Conservation (phyloP, 2,113 vertebrate species). For the Dolichallabes microphthalmus region DNA sequence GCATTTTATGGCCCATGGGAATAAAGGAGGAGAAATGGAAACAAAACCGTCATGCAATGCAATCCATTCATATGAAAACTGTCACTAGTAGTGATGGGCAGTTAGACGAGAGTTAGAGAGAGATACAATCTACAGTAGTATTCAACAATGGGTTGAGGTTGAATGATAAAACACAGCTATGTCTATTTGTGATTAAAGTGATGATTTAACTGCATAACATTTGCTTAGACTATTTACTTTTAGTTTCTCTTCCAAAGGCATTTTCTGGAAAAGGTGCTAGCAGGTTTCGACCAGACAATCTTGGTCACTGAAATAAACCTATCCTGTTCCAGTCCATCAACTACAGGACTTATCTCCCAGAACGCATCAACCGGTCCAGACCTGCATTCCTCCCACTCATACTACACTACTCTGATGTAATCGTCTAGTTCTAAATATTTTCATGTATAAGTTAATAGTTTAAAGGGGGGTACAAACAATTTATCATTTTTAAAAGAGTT, state of each 20-base stretch:
- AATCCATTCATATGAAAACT: slow-evolving; percentile 1
- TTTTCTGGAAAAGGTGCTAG: neutral
- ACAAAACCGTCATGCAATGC: slow-evolving; percentile 23
- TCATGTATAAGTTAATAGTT: neutral
- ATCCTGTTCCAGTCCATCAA: neutral
- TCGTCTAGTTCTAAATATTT: too few relatives aligned
- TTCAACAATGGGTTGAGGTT: neutral
- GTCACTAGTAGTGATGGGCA: neutral
- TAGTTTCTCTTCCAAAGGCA: neutral
- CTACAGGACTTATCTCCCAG: neutral
- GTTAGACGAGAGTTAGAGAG: neutral
- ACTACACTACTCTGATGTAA: neutral
- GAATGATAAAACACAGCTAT: neutral
- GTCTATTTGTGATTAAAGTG: neutral
- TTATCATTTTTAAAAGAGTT: too few relatives aligned
- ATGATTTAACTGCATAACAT: neutral
- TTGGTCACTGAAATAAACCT: neutral
- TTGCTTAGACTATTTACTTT: neutral
- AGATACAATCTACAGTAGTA: neutral
- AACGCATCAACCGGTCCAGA: neutral
- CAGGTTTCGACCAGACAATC: neutral
- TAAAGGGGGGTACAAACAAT: neutral
- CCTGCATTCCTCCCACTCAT: neutral
- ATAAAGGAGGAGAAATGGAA: slow-evolving; percentile 24
- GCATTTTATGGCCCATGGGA: slow-evolving; percentile 26